Evolutionary conservation across 2,113 vertebrate genomes (phyloP).

Genomic region (Rhagologus leucostigma): DNA sequence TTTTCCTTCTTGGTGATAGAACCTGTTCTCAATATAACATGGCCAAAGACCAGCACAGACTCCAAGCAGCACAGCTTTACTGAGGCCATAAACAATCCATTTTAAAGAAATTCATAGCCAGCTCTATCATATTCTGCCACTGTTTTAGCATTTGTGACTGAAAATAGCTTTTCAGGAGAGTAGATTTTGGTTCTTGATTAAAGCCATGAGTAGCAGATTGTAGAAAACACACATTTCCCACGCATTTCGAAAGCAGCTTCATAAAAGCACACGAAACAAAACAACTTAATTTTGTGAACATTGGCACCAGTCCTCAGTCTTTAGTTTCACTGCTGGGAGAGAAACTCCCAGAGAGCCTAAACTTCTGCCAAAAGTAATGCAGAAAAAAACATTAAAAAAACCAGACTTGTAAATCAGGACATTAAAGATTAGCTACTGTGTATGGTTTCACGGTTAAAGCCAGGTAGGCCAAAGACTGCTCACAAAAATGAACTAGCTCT

Average conservation of each 20-base stretch:
- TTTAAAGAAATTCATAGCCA: not conserved
- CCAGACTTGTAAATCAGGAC: not conserved
- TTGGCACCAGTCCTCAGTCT: not conserved
- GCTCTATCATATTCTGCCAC: not conserved
- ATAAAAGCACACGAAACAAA: not conserved
- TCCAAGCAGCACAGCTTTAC: not conserved
- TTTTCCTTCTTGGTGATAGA: not conserved
- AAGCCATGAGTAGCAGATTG: not conserved
- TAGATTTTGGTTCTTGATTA: not conserved
- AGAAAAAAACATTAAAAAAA: not conserved
- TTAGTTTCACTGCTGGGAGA: not conserved
- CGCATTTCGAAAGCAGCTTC: not conserved
- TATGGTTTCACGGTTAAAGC: not conserved
- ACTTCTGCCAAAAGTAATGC: not conserved
- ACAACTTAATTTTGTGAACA: not conserved
- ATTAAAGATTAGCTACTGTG: not conserved
- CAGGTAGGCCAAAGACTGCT: not conserved
- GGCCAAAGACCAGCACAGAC: not conserved
- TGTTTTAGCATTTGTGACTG: not conserved
- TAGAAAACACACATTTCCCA: not conserved
- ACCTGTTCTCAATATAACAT: accelerated
- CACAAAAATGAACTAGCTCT: not conserved
- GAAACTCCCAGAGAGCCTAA: not conserved
- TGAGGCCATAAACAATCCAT: not conserved
- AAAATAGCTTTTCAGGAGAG: not conserved